Evolutionary conservation across 2,113 vertebrate genomes (phyloP), one percentile per base, ranked within the genome.

Genomic region (Trinectes maculatus): DNA sequence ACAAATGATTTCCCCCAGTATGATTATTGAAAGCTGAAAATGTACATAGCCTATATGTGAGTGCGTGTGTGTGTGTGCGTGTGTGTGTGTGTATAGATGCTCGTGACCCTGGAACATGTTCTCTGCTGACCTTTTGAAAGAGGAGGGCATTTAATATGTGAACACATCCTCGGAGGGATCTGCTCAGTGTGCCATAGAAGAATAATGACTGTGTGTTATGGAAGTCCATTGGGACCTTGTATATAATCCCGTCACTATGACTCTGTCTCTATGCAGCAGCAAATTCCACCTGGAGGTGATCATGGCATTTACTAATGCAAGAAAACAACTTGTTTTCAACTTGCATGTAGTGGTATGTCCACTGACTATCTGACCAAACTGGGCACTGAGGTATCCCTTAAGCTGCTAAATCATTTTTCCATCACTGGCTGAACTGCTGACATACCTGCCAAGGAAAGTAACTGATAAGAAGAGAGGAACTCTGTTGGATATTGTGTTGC

Each of bases 391-490:
- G 47, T 64, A 13, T 37, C 43, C 52, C 60, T 7, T 34, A 52
- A 65, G 49, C 46, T 68, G 48, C 58, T 79, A 62, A 84, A 87
- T 90, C 69, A 82, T 78, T 88, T 83, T 79, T 42, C 58, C 62
- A 68, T 73, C 73, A 40, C 52, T 67, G 33, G 44, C 37, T 71
- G 40, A 86, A 68, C 60, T 9, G 26, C 19, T 24, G 47, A 68
- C 69, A 73, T 65, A 59, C 72, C 66, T 59, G 60, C 64, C 58
- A 29, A 58, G 58, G 52, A 47, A 58, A 75, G 42, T 61, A 25
- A 25, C 1, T 29, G 21, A 70, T 19, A 29, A 24, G 36, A 43
- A 65, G 72, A 53, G 29, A 31, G n/a, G n/a, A 42, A 29, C 52
- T 69, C 60, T 11, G 22, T 4, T 0, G n/a, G 53, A 28, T 36